These are phyloP conservation scores for Solenopsis fugax DNA, from an alignment of 1,140 invertebrate species.

Conservation along the genomic window DNA sequence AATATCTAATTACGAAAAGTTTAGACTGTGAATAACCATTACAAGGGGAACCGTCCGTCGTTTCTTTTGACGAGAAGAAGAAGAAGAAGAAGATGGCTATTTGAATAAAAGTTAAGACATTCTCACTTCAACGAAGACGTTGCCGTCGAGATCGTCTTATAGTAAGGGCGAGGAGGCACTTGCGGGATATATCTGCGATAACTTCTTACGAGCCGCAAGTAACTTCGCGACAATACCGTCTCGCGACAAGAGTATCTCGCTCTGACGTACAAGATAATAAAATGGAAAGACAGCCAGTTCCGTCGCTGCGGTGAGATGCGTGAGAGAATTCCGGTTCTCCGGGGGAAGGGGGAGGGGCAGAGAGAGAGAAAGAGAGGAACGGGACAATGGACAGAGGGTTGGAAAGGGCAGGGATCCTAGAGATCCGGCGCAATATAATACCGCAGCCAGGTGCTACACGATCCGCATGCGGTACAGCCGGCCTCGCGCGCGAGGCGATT, in stretches of 20 bases:
- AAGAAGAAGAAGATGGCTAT: too few species aligned
- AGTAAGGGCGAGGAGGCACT: background rate
- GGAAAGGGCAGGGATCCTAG: conserved; percentile 29
- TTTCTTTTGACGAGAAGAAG: background rate
- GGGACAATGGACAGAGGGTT: conserved; percentile 46
- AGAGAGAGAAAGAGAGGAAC: background rate
- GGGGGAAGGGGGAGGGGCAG: background rate
- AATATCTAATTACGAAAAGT: background rate
- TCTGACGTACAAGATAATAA: conserved; percentile 38
- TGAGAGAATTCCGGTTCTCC: conserved; percentile 27
- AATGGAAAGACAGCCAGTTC: conserved; percentile 1
- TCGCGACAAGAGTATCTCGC: conserved; percentile 31
- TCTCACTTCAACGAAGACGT: conserved; percentile 7
- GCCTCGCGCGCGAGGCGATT: background rate
- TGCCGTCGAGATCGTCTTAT: background rate
- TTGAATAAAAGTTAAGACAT: conserved; percentile 24
- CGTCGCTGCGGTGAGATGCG: background rate
- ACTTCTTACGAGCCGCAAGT: conserved; percentile 32
- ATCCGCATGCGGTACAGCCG: conserved; percentile 14
- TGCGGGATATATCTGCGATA: conserved; percentile 11
- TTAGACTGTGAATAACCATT: background rate
- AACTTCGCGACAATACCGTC: conserved; percentile 34
- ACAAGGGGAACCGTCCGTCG: background rate
- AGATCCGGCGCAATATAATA: conserved; percentile 30
- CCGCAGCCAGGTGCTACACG: conserved; percentile 44